Conservation (phyloP, 2,797 vertebrate species). For the Scolopax rusticola region DNA sequence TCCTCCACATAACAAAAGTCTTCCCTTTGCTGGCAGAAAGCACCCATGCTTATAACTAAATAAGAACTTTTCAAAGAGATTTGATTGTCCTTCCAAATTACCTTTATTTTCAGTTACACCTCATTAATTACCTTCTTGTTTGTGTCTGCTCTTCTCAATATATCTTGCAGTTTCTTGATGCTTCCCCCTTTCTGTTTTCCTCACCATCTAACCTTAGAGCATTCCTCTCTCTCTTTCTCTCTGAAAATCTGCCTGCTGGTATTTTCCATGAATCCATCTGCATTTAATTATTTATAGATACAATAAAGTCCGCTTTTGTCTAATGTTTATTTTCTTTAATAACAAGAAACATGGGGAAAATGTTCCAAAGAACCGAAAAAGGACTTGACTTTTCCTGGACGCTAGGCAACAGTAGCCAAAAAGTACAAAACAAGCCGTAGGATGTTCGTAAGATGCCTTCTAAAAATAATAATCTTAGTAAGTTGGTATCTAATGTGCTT, state of each 20-base stretch:
- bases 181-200: constrained; percentile 52
- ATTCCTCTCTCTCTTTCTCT: constrained; percentile 10
- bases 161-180: constrained; percentile 22
- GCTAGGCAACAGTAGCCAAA: constrained; percentile 68
- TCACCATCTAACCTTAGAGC: constrained; percentile 47
- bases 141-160: constrained; percentile 49
- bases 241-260: constrained; percentile 62
- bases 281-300: constrained; percentile 82
- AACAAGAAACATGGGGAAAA: constrained; percentile 77
- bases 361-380: constrained; percentile 73
- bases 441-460: constrained; percentile 42
- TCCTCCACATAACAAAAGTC: neutral
- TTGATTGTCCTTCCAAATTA: neutral
- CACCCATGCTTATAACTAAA: neutral
- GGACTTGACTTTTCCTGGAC: constrained; percentile 71
- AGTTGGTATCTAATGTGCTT: neutral
- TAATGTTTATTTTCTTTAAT: constrained; percentile 83
- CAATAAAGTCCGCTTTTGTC: constrained; percentile 77
- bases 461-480: constrained; percentile 61
- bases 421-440: constrained; percentile 74
- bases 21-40: neutral
- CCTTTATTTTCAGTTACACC: neutral
- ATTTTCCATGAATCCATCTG: constrained; percentile 79
- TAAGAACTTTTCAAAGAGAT: neutral
- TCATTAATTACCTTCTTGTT: constrained; percentile 44